phyloP scores from a whole-genome alignment of 2,888 invertebrate genomes.

The Ormyrus labotus region DNA sequence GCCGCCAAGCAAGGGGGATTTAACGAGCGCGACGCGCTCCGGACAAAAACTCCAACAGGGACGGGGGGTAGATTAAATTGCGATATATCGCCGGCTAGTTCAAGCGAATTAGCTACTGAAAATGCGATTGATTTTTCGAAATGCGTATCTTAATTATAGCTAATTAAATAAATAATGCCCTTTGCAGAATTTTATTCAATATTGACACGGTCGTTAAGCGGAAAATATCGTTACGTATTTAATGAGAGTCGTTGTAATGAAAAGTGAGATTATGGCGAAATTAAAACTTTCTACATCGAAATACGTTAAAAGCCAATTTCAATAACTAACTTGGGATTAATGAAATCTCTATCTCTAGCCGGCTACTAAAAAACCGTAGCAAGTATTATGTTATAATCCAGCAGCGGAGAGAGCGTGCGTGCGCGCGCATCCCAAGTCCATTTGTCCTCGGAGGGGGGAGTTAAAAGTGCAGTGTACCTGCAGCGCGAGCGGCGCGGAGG shows the following conservation, averaged over 20 bases:
- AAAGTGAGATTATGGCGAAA: conserved; percentile 22
- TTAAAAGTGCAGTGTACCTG: conserved; percentile 26
- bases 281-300: conserved; percentile 10
- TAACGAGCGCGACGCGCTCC: conserved; percentile 19
- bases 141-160: too few relatives aligned
- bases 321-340: not conserved
- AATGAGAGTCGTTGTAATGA: too few relatives aligned
- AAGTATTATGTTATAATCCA: not conserved
- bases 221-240: too few relatives aligned
- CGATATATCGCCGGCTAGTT: conserved; percentile 13
- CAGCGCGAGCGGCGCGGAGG: not conserved
- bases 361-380: too few relatives aligned
- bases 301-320: conserved; percentile 9
- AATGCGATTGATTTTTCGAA: too few relatives aligned
- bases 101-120: not conserved
- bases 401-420: not conserved
- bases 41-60: conserved; percentile 15
- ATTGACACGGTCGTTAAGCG: too few relatives aligned
- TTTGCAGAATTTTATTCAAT: too few relatives aligned
- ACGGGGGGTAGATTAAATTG: conserved; percentile 27
- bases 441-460: conserved; percentile 37
- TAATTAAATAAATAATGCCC: too few relatives aligned
- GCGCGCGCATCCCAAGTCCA: not conserved
- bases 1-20: not conserved
- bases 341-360: too few relatives aligned